phyloP scores from a whole-genome alignment of 2,113 vertebrate species.

The Otocyon megalotis region DNA sequence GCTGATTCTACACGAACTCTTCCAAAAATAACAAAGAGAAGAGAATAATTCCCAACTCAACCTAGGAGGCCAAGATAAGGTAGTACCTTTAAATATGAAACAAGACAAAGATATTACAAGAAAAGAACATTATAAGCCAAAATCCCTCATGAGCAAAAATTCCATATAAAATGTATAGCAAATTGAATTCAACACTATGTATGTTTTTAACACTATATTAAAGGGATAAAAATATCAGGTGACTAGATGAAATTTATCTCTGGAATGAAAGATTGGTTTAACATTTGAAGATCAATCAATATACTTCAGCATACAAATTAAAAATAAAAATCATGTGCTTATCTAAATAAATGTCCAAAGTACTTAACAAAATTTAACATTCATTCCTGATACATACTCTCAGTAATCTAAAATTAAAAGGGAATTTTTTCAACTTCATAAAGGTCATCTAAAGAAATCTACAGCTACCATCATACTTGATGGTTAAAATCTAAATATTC shows the following conservation, averaged over 20 bases:
- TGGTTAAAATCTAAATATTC: background rate
- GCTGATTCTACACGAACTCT: background rate
- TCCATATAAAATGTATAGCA: conserved; percentile 5
- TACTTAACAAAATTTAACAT: background rate
- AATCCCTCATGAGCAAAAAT: background rate
- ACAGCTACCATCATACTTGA: background rate
- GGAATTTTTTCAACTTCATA: background rate
- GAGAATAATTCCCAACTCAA: background rate
- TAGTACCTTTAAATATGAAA: background rate
- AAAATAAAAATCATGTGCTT: background rate
- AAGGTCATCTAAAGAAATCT: background rate
- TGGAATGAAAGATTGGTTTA: background rate
- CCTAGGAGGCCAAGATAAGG: background rate
- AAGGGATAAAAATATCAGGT: background rate
- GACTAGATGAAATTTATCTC: background rate
- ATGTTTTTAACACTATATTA: background rate
- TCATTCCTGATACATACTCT: background rate
- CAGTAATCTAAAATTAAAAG: background rate
- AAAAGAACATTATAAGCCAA: background rate
- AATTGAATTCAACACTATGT: background rate
- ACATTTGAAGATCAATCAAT: background rate
- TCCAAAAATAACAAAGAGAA: background rate
- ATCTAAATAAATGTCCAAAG: background rate
- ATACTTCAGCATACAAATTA: background rate
- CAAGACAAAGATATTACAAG: background rate